phyloP scores from a whole-genome alignment of 2,113 vertebrate genomes.

The Neotoma lepida region DNA sequence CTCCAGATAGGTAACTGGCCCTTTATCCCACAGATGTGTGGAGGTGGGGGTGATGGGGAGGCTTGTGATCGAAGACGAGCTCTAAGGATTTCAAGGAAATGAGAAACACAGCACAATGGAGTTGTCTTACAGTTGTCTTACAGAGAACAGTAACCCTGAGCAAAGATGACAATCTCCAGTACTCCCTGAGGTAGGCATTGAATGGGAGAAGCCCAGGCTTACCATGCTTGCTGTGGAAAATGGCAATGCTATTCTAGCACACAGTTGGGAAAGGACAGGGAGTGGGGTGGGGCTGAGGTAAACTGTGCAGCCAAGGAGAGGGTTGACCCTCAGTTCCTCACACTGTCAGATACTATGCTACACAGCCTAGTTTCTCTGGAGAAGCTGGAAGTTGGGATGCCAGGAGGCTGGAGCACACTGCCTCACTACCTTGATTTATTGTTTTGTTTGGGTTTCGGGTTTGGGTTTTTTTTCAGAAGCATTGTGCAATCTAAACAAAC shows the following conservation, averaged over 20 bases:
- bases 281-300: background rate
- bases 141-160: background rate
- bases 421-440: background rate
- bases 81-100: background rate
- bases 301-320: background rate
- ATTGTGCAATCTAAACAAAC: background rate
- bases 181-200: background rate
- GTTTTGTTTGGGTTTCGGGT: background rate
- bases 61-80: background rate
- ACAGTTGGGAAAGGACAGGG: fast-evolving
- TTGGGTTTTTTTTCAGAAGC: background rate
- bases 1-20: background rate
- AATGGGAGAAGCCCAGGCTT: background rate
- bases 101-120: background rate
- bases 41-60: no score
- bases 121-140: background rate
- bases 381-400: background rate
- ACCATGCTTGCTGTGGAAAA: background rate
- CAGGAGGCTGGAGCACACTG: background rate
- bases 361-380: background rate
- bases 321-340: background rate
- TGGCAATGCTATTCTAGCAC: background rate
- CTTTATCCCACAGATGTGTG: background rate
- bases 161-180: background rate
- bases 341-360: no score